Base-by-base conservation (phyloP, 2,797 vertebrate species). In the Apodemus agrarius region DNA sequence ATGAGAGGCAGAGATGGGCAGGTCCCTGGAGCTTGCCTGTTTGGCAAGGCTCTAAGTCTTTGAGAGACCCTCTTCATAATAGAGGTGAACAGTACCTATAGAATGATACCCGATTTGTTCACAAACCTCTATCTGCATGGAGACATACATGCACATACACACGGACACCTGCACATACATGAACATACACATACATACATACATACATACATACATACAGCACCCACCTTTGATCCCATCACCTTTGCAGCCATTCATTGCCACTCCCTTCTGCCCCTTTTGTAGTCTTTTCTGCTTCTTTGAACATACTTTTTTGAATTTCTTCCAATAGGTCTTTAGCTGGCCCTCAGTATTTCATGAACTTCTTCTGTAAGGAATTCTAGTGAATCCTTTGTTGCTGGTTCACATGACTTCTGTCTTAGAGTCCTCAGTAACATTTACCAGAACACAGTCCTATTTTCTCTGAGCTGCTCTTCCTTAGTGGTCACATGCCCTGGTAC, bases 251-350 rank as follows among this genome's bases (percentile, higher is more conserved):
- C 3, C 11, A 12, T 24, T 7, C 1, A 7, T 19, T 7, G 9
- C 16, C 12, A 0, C n/a, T n/a, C 11, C 1, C 10, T 29, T 8
- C 0, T 2, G 13, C 19, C 1, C 12, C 29, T 9, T 72, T 11
- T 59, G 6, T 61, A 17, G 6, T 22, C 21, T 22, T 59, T 40
- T 89, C 46, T 93, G 61, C 57, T 49, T 84, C 26, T 37, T 9
- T 40, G 52, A 57, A 46, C 21, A 24, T 85, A 13, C 6, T 63
- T 37, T 74, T 74, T 69, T 54, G 34, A 65, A 61, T 37, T 29
- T 86, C 17, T 94, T 57, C 69, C 54, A 69, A 0, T 31, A 19
- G 72, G 69, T 31, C 40, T 79, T 63, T 24, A 3, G 72, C 78
- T 7, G 26, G 24, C 59, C 67, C 52, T 81, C 13, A 11, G 24